These are phyloP conservation scores for Apaloderma vittatum DNA, from an alignment of 2,113 vertebrate genomes.

Conservation along the genomic window DNA sequence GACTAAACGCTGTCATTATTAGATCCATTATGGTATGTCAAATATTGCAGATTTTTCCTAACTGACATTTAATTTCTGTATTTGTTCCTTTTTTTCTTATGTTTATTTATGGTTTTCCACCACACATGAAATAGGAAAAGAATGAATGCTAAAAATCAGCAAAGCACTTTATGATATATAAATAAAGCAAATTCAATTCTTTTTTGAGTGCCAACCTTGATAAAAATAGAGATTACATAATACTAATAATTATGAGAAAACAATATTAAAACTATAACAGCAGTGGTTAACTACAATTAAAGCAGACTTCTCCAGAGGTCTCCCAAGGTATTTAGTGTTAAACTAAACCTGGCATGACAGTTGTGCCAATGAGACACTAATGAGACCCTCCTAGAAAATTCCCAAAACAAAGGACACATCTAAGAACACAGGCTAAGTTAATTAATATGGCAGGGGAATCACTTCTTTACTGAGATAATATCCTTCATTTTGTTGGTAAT, in stretches of 20 bases:
- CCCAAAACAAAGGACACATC: background rate
- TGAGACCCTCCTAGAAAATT: background rate
- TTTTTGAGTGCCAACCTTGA: background rate
- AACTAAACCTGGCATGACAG: background rate
- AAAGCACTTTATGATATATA: background rate
- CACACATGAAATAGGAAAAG: background rate
- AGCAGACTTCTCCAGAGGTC: background rate
- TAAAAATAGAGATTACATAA: background rate
- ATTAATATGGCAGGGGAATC: background rate
- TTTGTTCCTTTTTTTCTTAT: background rate
- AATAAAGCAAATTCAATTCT: background rate
- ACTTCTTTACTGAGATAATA: background rate
- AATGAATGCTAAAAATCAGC: background rate
- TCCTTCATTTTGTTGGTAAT: background rate
- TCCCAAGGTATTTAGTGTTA: background rate
- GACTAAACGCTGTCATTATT: background rate
- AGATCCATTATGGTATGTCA: background rate
- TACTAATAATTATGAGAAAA: background rate
- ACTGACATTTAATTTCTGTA: background rate
- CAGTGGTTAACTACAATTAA: background rate
- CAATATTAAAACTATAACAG: background rate
- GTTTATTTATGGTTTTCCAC: background rate
- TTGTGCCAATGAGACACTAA: background rate
- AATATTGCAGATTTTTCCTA: background rate
- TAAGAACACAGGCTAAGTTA: background rate